Percentiles rank a stretch among this genome's conserved stretches.
These are phyloP conservation scores for Drosophila sordidula DNA, from an alignment of 2,888 invertebrate species.

Conservation along the genomic window DNA sequence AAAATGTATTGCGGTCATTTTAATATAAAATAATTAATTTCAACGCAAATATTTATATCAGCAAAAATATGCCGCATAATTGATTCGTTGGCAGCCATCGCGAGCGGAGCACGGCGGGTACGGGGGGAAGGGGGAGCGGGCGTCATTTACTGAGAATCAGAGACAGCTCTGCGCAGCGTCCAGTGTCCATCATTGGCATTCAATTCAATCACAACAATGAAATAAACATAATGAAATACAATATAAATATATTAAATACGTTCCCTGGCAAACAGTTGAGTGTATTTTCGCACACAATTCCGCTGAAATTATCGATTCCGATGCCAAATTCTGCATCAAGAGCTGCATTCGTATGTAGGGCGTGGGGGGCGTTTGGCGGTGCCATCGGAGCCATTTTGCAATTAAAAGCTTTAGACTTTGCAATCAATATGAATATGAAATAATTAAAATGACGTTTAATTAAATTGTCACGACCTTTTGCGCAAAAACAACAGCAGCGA, in stretches of 20 bases:
- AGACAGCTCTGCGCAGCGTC: not conserved
- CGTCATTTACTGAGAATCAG: conserved; percentile 8
- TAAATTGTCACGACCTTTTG: conserved; percentile 74
- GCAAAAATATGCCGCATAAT: conserved; percentile 78
- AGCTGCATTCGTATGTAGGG: not conserved
- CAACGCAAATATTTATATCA: conserved; percentile 79
- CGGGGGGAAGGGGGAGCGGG: not conserved
- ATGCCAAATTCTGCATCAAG: conserved; percentile 23
- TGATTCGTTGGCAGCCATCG: conserved; percentile 60
- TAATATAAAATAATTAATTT: conserved; percentile 82
- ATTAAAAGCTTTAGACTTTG: conserved; percentile 71
- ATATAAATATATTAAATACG: conserved; percentile 76
- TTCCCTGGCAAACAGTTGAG: conserved; percentile 42
- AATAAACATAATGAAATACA: conserved; percentile 74
- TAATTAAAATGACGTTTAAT: conserved; percentile 74
- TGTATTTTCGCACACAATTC: conserved; percentile 33
- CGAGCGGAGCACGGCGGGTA: not conserved
- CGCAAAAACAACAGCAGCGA: conserved; percentile 32
- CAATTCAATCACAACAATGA: conserved; percentile 75
- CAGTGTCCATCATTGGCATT: conserved; percentile 56
- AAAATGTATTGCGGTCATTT: conserved; percentile 80
- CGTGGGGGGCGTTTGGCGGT: not conserved
- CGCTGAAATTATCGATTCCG: conserved; percentile 50
- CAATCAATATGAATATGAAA: conserved; percentile 66
- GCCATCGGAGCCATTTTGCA: conserved; percentile 51